Evolutionary conservation across 2,888 invertebrate species (phyloP), one percentile per base, ranked within the genome.

Genomic region (Sphecodes monilicornis): DNA sequence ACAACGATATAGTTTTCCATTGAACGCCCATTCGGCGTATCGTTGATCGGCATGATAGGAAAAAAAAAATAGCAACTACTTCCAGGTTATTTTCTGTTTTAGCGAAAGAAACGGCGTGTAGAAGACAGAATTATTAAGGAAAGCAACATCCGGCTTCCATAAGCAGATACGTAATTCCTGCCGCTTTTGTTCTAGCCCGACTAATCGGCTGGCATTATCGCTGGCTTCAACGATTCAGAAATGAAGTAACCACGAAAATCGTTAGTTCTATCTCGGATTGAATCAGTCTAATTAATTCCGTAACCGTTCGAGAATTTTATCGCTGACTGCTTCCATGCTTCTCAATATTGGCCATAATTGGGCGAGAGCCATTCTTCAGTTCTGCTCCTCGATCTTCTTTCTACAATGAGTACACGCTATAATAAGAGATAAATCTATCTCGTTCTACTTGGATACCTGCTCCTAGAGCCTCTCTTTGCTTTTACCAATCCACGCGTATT

Each of bases 231-330:
- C 83, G 83, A 84, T 76, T 84, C 83, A 73, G 73, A 77, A 84
- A 84, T 84, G 83, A 82, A 83, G 77, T 83, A 84, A 77, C 83
- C 76, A 82, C 77, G 77, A 83, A 84, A 84, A 83, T 74, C 77
- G 77, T 83, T 69, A 60, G 83, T 82, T 29, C 69, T 84, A 84
- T 84, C 83, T 84, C 69, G 60, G 29, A 84, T 82, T 68, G 76
- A 84, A 84, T 84, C 83, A 83, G 83, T 83, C 83, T 83, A 83
- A 84, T 84, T 84, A 84, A 83, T 83, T 71, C n/a, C 13, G 39
- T 39, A 46, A 54, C 68, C n/a, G 68, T 83, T 83, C 76, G 76
- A 82, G 83, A 76, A 83, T 82, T 83, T 76, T 76, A 83, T 82
- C 82, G 83, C 83, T 57, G 76, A 82, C 83, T 83, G 76, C 76